Evolutionary conservation across 2,888 invertebrate species (phyloP).

Genomic region (Drosophila incognita): DNA sequence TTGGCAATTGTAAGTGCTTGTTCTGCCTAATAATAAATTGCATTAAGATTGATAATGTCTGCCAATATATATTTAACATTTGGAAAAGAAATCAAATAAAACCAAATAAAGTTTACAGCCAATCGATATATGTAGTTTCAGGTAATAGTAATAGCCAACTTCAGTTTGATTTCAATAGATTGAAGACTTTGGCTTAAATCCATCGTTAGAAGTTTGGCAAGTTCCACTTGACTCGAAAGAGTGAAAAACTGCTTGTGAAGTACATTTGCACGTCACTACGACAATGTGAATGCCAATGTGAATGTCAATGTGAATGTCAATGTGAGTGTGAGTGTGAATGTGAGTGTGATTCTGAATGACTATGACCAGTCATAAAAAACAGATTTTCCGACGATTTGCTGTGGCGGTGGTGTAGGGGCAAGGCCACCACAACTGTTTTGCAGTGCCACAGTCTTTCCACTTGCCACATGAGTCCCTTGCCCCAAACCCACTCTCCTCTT

Average conservation of each 20-base stretch:
- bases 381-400: constrained; percentile 64
- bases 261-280: constrained; percentile 71
- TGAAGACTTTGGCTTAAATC: constrained; percentile 1
- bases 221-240: constrained; percentile 21
- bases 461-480: neutral
- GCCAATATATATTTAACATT: neutral
- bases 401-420: constrained; percentile 2
- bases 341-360: constrained; percentile 33
- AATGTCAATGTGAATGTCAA: neutral
- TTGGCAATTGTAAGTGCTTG: neutral
- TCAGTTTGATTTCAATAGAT: neutral
- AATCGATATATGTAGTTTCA: neutral
- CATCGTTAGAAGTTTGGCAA: constrained; percentile 23
- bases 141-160: neutral
- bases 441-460: constrained; percentile 20
- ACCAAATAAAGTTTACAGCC: too few species aligned
- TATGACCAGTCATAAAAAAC: constrained; percentile 68
- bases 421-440: constrained; percentile 1
- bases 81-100: neutral
- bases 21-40: neutral
- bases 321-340: constrained; percentile 20
- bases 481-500: neutral
- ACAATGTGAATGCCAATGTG: constrained; percentile 23
- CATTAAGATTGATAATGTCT: neutral
- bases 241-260: constrained; percentile 48